Evolutionary conservation across 2,113 vertebrate genomes (phyloP), one percentile per base, ranked within the genome.

Genomic region (Ptilonorhynchus violaceus): DNA sequence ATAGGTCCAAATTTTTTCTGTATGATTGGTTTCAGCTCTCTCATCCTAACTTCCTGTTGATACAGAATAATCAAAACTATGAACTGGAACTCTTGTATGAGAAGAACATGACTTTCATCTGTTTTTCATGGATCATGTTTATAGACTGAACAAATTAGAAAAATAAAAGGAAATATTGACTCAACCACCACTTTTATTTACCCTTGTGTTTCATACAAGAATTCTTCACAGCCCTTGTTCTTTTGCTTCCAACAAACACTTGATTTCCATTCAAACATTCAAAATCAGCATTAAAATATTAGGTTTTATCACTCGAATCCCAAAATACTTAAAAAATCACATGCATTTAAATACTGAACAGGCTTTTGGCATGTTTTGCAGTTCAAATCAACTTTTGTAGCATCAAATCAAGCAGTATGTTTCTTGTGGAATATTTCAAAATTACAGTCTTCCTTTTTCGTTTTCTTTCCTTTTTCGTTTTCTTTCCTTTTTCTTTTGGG

Each of bases 91-190:
- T 59, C 15, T 52, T 60, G 5, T 80, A 27, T 53, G 19, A 85
- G 53, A 75, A 89, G 20, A 79, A 30, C 17, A 50, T 18, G 14
- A 41, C 15, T 87, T 76, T 79, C 82, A 10, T 69, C 81, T 88
- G 55, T 16, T 91, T 84, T 85, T 85, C 41, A 62, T 53, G 59
- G 39, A 78, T 82, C 82, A 69, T 49, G 58, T 76, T 91, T 77
- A 80, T 27, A 87, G 87, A 88, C 31, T 37, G n/a, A 90, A 69
- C 10, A 83, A 91, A 90, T 66, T 73, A 85, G 50, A 85, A 89
- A 91, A 89, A 96, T 56, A 72, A 77, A 90, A 69, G 62, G 42
- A 93, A 91, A 72, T 76, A 56, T 63, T 85, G 68, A 78, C 73
- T 84, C 55, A 27, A 73, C 53, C 53, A 88, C 52, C 39, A 58